Conservation (phyloP, 2,888 invertebrate genomes). For the Drosophila fungiperda region DNA sequence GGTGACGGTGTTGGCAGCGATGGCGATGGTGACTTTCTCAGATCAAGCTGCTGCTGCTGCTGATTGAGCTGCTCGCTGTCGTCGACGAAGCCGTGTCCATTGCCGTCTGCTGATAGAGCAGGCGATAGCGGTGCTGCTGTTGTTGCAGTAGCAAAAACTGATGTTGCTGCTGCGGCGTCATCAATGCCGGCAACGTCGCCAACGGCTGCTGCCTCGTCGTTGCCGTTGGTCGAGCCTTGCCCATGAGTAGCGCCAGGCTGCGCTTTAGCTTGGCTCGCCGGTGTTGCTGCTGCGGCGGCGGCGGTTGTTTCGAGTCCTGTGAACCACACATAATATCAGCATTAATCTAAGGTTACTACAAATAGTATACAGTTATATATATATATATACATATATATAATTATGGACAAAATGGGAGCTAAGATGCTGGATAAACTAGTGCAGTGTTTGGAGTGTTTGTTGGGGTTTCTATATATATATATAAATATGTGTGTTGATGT, state of each 20-base stretch:
- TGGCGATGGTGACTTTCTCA: slow-evolving; percentile 53
- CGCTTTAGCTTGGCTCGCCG: slow-evolving; percentile 82
- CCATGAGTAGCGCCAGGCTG: slow-evolving; percentile 77
- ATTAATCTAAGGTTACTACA: slow-evolving; percentile 11
- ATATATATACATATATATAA: slow-evolving; percentile 2
- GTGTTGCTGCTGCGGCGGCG: slow-evolving; percentile 62
- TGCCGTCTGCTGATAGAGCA: slow-evolving; percentile 77
- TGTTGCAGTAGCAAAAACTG: slow-evolving; percentile 70
- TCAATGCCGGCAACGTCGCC: slow-evolving; percentile 33
- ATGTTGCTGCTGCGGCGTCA: slow-evolving; percentile 73
- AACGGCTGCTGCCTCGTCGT: slow-evolving; percentile 18
- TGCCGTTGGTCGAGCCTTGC: slow-evolving; percentile 50
- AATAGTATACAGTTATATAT: background rate
- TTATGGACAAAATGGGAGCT: slow-evolving; percentile 40
- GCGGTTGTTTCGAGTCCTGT: slow-evolving; percentile 69
- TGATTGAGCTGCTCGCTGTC: slow-evolving; percentile 59
- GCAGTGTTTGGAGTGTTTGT: slow-evolving; percentile 18
- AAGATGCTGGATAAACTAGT: slow-evolving; percentile 46
- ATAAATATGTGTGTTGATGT: background rate
- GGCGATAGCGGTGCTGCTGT: slow-evolving; percentile 77
- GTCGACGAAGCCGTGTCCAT: slow-evolving; percentile 71
- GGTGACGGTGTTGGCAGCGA: slow-evolving; percentile 28
- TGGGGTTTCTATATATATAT: slow-evolving; percentile 1
- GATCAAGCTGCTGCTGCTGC: slow-evolving; percentile 67
- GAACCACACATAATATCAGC: slow-evolving; percentile 36